Base-by-base conservation (phyloP, 92 coral and sea anemone species). In the Bergia sp. region DNA sequence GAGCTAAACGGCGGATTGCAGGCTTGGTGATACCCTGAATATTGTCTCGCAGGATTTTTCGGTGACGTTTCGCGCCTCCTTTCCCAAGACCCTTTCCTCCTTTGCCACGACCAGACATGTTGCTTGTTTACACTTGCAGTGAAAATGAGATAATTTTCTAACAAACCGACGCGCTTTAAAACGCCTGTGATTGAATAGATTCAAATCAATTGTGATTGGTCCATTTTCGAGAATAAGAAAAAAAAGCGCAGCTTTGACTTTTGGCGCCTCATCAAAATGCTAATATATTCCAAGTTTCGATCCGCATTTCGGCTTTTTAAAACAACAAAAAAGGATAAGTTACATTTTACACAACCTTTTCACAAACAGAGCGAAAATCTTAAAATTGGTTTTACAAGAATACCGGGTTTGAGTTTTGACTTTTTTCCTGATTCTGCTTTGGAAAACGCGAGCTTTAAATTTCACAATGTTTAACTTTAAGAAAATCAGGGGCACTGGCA, bases 231-330 rank as follows among this genome's bases (percentile, higher is more conserved):
- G 73, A 45, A 45, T 2, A 80, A 45, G 85, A 10, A 45, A 53
- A 45, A 10, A 80, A 53, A 15, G 67, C 82, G 42, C 37, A 79
- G 58, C 66, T 79, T 79, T 13, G 16, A 45, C 73, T 36, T 45
- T 80, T 53, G 85, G 47, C 73, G 73, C 85, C 36, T 80, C 73
- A 80, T 80, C 73, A 80, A 55, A 80, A 80, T 80, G 85, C 85
- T 80, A 80, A 80, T 80, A 5, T 80, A 55, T 80, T 53, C 85
- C 64, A 36, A 53, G 61, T 80, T 80, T 80, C 85, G 85, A 80
- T 80, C 85, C 85, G 85, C 85, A 15, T 53, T 53, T 53, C 72
- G 42, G 81, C 49, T 15, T 77, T 77, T n/a, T n/a, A n/a, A n/a
- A 3, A 42, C 85, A 80, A 80, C 61, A 21, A 11, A 10, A 80